Conservation (phyloP, 2,888 invertebrate genomes). For the Tenthredo notha region DNA sequence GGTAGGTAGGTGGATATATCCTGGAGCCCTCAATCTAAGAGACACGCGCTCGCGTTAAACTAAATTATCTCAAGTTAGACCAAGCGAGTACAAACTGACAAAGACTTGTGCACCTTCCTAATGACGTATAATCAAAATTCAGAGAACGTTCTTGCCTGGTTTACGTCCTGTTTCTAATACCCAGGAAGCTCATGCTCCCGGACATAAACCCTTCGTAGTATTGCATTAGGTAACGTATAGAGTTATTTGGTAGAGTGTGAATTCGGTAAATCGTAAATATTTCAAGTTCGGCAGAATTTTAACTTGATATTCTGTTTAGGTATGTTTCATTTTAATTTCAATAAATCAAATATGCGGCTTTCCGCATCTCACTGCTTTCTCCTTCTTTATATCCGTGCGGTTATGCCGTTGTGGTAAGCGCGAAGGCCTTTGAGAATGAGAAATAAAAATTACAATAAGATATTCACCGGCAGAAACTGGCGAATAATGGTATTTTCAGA, state of each 20-base stretch:
- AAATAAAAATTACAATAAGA: slow-evolving; percentile 72
- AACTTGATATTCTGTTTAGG: background rate
- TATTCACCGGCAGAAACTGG: slow-evolving; percentile 75
- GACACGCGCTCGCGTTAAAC: slow-evolving; percentile 40
- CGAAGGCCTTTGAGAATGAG: slow-evolving; percentile 26
- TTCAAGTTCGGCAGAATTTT: background rate
- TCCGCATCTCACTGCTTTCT: background rate
- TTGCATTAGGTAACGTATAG: background rate
- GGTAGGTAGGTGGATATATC: background rate
- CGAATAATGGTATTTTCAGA: slow-evolving; percentile 71
- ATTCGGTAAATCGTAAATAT: background rate
- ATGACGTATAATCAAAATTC: slow-evolving; percentile 51
- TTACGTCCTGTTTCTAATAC: slow-evolving; percentile 49
- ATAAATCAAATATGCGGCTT: background rate
- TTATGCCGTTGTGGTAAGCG: background rate
- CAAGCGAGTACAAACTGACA: slow-evolving; percentile 46
- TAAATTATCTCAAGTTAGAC: slow-evolving; percentile 42
- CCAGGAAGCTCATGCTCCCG: background rate
- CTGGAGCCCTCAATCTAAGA: slow-evolving; percentile 12
- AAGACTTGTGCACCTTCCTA: slow-evolving; percentile 32
- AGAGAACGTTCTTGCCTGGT: slow-evolving; percentile 40
- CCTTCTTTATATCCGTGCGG: background rate
- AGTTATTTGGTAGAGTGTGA: background rate
- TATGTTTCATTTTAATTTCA: slow-evolving; percentile 26
- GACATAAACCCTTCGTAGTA: background rate